Base-by-base conservation (phyloP, 2,113 vertebrate genomes). In the Phocoena sinus region DNA sequence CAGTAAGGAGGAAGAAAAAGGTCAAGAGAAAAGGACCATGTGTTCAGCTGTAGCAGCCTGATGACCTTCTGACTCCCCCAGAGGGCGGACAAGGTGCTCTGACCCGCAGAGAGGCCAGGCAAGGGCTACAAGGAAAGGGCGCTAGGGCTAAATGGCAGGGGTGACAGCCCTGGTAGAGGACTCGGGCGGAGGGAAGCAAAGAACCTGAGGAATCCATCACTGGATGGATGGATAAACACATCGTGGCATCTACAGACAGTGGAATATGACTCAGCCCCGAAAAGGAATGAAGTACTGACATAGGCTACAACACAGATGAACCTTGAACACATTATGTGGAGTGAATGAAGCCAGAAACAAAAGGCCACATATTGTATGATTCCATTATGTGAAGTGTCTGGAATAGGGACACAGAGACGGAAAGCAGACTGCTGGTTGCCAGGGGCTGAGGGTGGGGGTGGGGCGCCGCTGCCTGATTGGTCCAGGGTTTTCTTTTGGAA, bases 201-300 rank as follows among this genome's bases (percentile, higher is more conserved):
- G 53, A 41, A 56, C 26, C 26, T 18, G 31, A 63, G 23, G 56
- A 31, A 9, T 13, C 23, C 8, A 0, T 11, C 63, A 26, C 26
- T 1, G 3, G 31, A 33, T 10, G 14, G 25, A 14, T 3, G 8
- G 56, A 41, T 21, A 14, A 53, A 33, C 44, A 26, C 31, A 50
- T 2, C 0, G 44, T 25, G 28, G 28, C 26, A 1, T 25, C 1
- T 7, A 20, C 25, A 8, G 53, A 56, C 21, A 2, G 21, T 38
- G 44, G 38, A 50, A 14, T 44, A 36, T 60, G 20, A 44, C 2
- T 68, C 6, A 0, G 33, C 82, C 9, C 20, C 26, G 13, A 67
- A 86, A 70, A 67, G 15, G 47, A 26, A 56, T 1, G 23, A 3
- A 11, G 50, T 17, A 10, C 23, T 4, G 11, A 56, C 36, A 38